Conservation (phyloP, 2,113 vertebrate genomes). For the Cololabis saira region DNA sequence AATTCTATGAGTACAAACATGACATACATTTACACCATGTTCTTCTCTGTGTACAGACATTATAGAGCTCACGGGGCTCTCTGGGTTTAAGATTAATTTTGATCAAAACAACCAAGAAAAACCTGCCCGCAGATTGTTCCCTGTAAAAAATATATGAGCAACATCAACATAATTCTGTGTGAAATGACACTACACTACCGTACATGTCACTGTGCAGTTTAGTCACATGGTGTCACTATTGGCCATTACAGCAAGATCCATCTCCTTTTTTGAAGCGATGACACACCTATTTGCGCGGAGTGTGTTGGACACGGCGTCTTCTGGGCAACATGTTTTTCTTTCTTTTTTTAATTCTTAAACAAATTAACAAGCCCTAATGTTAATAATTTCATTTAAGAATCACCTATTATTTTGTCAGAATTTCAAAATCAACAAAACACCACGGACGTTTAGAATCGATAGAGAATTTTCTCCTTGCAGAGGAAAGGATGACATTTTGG, state of each 20-base stretch:
- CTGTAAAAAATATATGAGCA: too few relatives aligned
- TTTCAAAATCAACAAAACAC: not conserved
- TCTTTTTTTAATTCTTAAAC: too few relatives aligned
- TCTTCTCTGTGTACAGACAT: too few relatives aligned
- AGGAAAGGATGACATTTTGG: conserved; percentile 37
- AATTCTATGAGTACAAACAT: too few relatives aligned
- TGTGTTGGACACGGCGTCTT: not conserved
- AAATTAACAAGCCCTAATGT: not conserved
- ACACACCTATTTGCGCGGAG: conserved; percentile 41
- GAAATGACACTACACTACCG: not conserved
- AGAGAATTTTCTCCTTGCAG: not conserved
- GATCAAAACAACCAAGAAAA: too few relatives aligned
- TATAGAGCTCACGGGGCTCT: too few relatives aligned
- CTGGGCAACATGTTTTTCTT: not conserved
- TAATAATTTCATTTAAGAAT: not conserved
- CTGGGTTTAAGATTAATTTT: too few relatives aligned
- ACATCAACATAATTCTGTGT: too few relatives aligned
- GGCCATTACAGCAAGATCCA: conserved; percentile 42
- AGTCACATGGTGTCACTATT: conserved; percentile 76
- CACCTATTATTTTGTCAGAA: not conserved
- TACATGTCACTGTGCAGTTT: not conserved
- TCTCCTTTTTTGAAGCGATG: conserved; percentile 8
- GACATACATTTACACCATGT: too few relatives aligned
- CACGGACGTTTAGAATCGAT: not conserved
- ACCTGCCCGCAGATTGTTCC: too few relatives aligned